These are phyloP conservation scores for Harpalus rufipes DNA, from an alignment of 2,888 invertebrate genomes.

Conservation along the genomic window DNA sequence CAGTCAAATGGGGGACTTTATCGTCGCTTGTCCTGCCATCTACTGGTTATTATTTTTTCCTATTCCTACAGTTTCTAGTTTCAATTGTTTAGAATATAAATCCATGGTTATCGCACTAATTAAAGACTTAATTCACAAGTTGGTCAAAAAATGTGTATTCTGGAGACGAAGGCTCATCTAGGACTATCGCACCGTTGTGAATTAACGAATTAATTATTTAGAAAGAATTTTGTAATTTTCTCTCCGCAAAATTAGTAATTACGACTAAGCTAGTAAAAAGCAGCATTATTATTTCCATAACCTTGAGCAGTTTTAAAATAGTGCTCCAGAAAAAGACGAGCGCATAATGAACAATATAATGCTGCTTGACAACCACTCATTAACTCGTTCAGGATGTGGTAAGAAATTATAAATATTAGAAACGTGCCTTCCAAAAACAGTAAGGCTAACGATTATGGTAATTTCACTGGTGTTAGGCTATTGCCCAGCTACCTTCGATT, in stretches of 20 bases:
- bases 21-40: too few relatives aligned
- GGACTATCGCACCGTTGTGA: too few relatives aligned
- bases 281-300: constrained; percentile 28
- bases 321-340: constrained; percentile 48
- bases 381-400: constrained; percentile 57
- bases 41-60: too few relatives aligned
- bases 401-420: constrained; percentile 62
- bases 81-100: too few relatives aligned
- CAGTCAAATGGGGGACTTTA: too few relatives aligned
- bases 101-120: too few relatives aligned
- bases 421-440: constrained; percentile 34
- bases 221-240: constrained; percentile 57
- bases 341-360: constrained; percentile 55
- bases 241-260: constrained; percentile 58
- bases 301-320: constrained; percentile 53
- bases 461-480: constrained; percentile 28
- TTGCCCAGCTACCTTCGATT: background rate
- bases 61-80: too few relatives aligned
- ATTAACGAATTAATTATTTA: too few relatives aligned
- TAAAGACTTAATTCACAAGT: too few relatives aligned
- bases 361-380: constrained; percentile 54
- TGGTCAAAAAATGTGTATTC: too few relatives aligned
- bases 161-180: too few relatives aligned
- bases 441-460: constrained; percentile 36
- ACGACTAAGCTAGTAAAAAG: constrained; percentile 28